phyloP scores from a whole-genome alignment of 2,113 vertebrate genomes.

The Oreamnos americanus region DNA sequence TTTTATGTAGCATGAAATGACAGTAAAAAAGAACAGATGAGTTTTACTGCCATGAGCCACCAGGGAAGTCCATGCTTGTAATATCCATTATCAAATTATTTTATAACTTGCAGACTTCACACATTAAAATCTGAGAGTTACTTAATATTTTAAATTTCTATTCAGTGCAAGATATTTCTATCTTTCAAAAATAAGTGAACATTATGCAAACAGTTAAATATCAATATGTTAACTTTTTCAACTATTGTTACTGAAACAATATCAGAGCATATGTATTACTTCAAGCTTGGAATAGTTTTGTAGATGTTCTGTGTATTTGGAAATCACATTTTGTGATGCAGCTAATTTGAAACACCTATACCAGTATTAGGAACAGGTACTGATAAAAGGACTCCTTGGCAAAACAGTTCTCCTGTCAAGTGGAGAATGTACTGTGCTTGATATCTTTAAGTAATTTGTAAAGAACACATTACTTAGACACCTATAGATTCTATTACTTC shows the following conservation, averaged over 20 bases:
- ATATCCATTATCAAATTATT: neutral
- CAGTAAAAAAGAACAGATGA: neutral
- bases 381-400: slow-evolving; percentile 68
- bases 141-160: neutral
- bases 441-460: slow-evolving; percentile 82
- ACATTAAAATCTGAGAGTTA: neutral
- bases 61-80: neutral
- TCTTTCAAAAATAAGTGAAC: slow-evolving; percentile 1
- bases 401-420: slow-evolving; percentile 64
- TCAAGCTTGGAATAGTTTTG: neutral
- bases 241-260: neutral
- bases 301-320: neutral
- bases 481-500: slow-evolving; percentile 67
- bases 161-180: neutral
- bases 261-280: neutral
- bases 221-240: neutral
- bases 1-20: neutral
- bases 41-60: neutral
- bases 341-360: slow-evolving; percentile 45
- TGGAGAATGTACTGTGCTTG: slow-evolving; percentile 42
- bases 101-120: neutral
- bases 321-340: neutral
- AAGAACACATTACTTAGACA: slow-evolving; percentile 82
- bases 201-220: neutral
- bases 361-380: slow-evolving; percentile 48